Conservation (phyloP, 1,140 invertebrate species). For the Pogonomyrmex californicus region DNA sequence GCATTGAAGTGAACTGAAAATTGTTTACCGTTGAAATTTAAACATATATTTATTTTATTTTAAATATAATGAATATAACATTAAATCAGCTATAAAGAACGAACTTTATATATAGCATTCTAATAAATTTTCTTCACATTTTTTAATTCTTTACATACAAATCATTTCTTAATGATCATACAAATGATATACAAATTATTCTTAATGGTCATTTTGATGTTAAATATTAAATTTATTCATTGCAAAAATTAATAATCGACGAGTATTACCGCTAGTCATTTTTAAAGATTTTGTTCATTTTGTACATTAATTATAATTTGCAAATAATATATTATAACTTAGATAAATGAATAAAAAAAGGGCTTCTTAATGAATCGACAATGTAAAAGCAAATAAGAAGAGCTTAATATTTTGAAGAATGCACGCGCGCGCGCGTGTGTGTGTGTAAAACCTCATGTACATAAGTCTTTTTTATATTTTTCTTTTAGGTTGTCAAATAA, state of each 20-base stretch:
- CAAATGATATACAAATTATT: too few relatives aligned
- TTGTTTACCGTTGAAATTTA: too few relatives aligned
- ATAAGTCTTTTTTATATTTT: constrained; percentile 51
- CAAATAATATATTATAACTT: not conserved
- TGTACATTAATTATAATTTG: not conserved
- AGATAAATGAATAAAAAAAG: not conserved
- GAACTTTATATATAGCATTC: not conserved
- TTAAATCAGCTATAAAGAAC: too few relatives aligned
- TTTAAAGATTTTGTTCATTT: not conserved
- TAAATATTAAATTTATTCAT: not conserved
- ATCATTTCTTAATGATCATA: too few relatives aligned
- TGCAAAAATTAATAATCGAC: not conserved
- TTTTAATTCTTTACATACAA: not conserved
- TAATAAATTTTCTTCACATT: not conserved
- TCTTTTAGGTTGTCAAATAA: constrained; percentile 96
- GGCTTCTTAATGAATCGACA: not conserved
- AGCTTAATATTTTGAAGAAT: too few relatives aligned
- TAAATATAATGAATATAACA: too few relatives aligned
- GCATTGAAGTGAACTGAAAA: too few relatives aligned
- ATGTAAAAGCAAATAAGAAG: not conserved
- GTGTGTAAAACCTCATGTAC: not conserved
- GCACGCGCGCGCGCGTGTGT: too few relatives aligned
- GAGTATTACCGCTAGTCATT: not conserved
- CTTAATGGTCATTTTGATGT: not conserved
- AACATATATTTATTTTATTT: too few relatives aligned